Evolutionary conservation across 2,797 vertebrate species (phyloP).

Genomic region (Sebastes ruberrimus): DNA sequence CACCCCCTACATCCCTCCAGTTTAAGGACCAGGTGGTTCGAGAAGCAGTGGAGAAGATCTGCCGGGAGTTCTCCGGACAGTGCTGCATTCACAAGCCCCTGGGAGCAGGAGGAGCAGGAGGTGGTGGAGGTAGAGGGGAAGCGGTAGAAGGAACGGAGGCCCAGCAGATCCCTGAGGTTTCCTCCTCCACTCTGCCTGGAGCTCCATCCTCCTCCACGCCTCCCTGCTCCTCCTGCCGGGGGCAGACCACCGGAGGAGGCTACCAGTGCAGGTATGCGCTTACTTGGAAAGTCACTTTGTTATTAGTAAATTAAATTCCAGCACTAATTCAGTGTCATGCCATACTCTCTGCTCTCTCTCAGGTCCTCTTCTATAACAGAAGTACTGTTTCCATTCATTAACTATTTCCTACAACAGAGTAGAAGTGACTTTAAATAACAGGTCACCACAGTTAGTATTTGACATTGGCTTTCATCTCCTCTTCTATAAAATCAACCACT

Average conservation of each 20-base stretch:
- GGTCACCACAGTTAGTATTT: not conserved
- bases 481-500: not conserved
- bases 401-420: not conserved
- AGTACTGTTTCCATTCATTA: not conserved
- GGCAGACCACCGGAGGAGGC: constrained; percentile 88
- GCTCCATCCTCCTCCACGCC: constrained; percentile 90
- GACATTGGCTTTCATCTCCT: not conserved
- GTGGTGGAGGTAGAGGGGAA: constrained; percentile 47
- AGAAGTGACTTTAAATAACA: not conserved
- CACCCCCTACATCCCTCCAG: constrained; percentile 60
- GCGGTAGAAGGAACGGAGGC: constrained; percentile 50
- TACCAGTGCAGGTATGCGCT: constrained; percentile 94
- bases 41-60: constrained; percentile 94
- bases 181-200: constrained; percentile 74
- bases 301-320: not conserved
- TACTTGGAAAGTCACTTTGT: not conserved
- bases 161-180: constrained; percentile 75
- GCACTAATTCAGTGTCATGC: not conserved
- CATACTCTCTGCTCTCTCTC: not conserved
- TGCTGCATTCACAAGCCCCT: constrained; percentile 85
- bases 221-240: constrained; percentile 88
- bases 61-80: constrained; percentile 90
- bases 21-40: constrained; percentile 95
- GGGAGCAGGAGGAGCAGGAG: constrained; percentile 46
- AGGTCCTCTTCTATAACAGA: not conserved